Percentiles rank a stretch among this genome's conserved stretches.
phyloP scores from a whole-genome alignment of 2,113 vertebrate genomes.

The Varanus salvator region DNA sequence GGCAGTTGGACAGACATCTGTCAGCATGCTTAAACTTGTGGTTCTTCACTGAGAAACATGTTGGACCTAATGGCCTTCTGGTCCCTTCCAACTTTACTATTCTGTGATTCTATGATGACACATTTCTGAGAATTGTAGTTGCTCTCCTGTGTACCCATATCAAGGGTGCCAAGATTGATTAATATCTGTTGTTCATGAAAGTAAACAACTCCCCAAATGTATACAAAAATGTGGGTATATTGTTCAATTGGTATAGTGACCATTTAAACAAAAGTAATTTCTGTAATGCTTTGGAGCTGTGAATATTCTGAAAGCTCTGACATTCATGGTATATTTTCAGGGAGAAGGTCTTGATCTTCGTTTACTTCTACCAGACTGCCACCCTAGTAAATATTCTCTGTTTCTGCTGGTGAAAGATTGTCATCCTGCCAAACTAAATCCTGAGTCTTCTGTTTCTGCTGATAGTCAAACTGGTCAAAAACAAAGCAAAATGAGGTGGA shows the following conservation, averaged over 20 bases:
- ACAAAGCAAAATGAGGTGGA: slow-evolving; percentile 88
- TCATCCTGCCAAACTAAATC: slow-evolving; percentile 85
- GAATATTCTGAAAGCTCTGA: background rate
- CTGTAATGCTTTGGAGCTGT: background rate
- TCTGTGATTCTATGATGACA: background rate
- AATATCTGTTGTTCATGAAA: background rate
- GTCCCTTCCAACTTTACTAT: too few species aligned
- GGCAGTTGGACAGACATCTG: too few species aligned
- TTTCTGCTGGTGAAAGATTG: slow-evolving; percentile 94
- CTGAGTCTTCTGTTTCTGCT: slow-evolving; percentile 84
- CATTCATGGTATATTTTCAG: slow-evolving; percentile 76
- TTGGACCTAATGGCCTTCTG: too few species aligned
- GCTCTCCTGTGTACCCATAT: background rate
- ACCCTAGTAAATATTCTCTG: slow-evolving; percentile 96
- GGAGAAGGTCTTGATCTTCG: slow-evolving; percentile 96
- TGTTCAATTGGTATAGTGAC: background rate
- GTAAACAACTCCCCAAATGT: background rate
- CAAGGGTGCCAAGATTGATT: background rate
- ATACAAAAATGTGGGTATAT: background rate
- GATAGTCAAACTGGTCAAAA: slow-evolving; percentile 88
- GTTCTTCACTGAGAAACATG: too few species aligned
- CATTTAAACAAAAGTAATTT: background rate
- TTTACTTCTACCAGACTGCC: slow-evolving; percentile 95
- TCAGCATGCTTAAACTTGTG: too few species aligned
- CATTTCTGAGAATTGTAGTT: background rate